These are phyloP conservation scores for Scylla paramamosain DNA, from an alignment of 1,140 invertebrate genomes.

Conservation along the genomic window DNA sequence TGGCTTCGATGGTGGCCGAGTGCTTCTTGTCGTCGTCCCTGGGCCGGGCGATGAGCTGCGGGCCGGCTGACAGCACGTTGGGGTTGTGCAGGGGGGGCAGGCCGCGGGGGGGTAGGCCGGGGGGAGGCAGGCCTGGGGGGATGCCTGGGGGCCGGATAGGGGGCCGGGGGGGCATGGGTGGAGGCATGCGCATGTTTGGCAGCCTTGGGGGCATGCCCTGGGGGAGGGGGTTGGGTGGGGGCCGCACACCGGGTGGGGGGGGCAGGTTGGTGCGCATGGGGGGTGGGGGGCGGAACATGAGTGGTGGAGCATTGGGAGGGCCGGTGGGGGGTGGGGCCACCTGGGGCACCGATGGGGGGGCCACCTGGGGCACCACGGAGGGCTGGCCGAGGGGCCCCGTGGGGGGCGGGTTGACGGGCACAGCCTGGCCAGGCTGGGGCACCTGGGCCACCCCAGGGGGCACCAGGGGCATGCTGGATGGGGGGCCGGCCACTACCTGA, in stretches of 20 bases:
- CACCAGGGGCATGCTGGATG: slow-evolving; percentile 79
- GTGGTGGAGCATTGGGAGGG: slow-evolving; percentile 83
- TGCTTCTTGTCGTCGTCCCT: slow-evolving; percentile 82
- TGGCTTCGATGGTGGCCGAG: slow-evolving; percentile 93
- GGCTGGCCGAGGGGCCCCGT: slow-evolving; percentile 81
- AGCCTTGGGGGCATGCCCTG: slow-evolving; percentile 81
- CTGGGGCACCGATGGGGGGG: slow-evolving; percentile 78
- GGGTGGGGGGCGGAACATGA: slow-evolving; percentile 79
- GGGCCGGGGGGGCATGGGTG: slow-evolving; percentile 83
- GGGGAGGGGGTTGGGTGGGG: slow-evolving; percentile 86
- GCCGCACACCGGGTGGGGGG: slow-evolving; percentile 77
- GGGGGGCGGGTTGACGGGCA: slow-evolving; percentile 40
- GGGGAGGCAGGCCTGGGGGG: slow-evolving; percentile 80
- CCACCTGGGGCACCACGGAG: slow-evolving; percentile 82
- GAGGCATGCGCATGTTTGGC: slow-evolving; percentile 79
- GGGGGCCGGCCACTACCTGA: slow-evolving; percentile 78
- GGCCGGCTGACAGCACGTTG: slow-evolving; percentile 90
- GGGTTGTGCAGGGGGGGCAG: slow-evolving; percentile 82
- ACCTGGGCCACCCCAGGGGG: slow-evolving; percentile 78
- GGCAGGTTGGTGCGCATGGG: slow-evolving; percentile 78
- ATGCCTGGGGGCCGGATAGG: slow-evolving; percentile 81
- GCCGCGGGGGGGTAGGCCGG: slow-evolving; percentile 79
- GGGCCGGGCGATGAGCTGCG: slow-evolving; percentile 88
- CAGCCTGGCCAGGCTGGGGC: slow-evolving; percentile 35
- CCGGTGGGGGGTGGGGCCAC: slow-evolving; percentile 80